These are phyloP conservation scores for Mantis religiosa DNA, from an alignment of 2,888 invertebrate genomes.

Conservation along the genomic window DNA sequence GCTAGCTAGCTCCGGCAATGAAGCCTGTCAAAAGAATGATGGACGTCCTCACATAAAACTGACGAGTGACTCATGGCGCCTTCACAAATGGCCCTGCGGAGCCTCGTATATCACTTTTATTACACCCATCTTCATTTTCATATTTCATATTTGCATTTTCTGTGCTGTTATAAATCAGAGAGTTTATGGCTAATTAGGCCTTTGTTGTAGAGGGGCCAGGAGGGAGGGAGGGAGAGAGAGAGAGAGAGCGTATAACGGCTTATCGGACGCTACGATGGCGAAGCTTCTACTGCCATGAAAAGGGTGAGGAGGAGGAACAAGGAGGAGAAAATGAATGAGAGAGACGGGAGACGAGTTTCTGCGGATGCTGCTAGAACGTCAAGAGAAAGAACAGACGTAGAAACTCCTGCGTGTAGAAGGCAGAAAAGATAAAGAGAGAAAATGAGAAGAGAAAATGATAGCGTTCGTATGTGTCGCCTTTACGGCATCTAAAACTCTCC, in stretches of 20 bases:
- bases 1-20: slow-evolving; percentile 38
- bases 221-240: slow-evolving; percentile 39
- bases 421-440: slow-evolving; percentile 17
- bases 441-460: slow-evolving; percentile 12
- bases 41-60: slow-evolving; percentile 41
- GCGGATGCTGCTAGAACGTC: slow-evolving; percentile 23
- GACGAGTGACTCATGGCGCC: slow-evolving; percentile 40
- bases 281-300: not conserved
- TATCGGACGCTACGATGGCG: slow-evolving; percentile 44
- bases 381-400: slow-evolving; percentile 13
- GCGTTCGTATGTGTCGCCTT: not conserved
- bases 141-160: slow-evolving; percentile 60
- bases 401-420: not conserved
- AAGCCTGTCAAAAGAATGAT: slow-evolving; percentile 46
- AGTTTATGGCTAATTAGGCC: slow-evolving; percentile 62
- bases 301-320: slow-evolving; percentile 15
- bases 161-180: slow-evolving; percentile 59
- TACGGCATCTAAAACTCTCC: not conserved
- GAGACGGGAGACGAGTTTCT: slow-evolving; percentile 26
- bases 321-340: slow-evolving; percentile 22
- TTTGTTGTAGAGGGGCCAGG: slow-evolving; percentile 38
- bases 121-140: slow-evolving; percentile 62
- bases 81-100: slow-evolving; percentile 51
- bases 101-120: slow-evolving; percentile 52
- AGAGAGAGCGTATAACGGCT: slow-evolving; percentile 43